Base-by-base conservation (phyloP, 2,113 vertebrate genomes). In the Glaucidium brasilianum region DNA sequence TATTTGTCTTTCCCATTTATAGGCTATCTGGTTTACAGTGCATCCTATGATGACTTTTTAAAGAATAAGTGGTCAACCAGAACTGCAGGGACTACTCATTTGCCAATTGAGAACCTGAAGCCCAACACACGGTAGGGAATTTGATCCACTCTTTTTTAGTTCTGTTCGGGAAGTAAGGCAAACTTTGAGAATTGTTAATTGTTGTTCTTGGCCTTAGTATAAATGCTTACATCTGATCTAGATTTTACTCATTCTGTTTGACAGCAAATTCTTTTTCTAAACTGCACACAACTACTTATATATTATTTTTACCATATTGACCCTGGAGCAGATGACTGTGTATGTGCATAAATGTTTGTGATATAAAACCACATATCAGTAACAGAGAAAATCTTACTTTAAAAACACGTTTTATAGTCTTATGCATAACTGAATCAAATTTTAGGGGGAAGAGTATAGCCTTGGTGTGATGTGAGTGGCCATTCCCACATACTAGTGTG, bases 11-110 rank as follows among this genome's bases (percentile, higher is more conserved):
- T 84, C 59, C 49, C 26, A 0, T 88, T 88, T 50, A 32, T 95
- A 99, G 99, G 99, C 35, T 99, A 99, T 97, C 97, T 99, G 98
- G 99, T 99, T 71, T 98, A 99, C 92, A 99, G 99, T 30, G 99
- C 99, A 23, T 99, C 99, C 27, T 99, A 99, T 55, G 99, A 99
- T 59, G 99, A 99, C 75, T 98, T 99, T 86, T 98, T 99, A 79
- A 99, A 98, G 95, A 99, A 99, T 91, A 98, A 99, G 75, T 99
- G 99, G 99, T 99, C 99, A 55, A 97, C 99, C 10, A 98, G 96
- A 55, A 45, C 97, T 41, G 98, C 99, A 16, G 98, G 96, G 15
- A 98, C 98, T 79, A 99, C 99, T 45, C 99, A 99, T 80, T 97
- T 99, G 93, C 97, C 99, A 35, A 98, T 99, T 93, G 99, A 99